Percentiles rank a stretch among this genome's conserved stretches.
phyloP scores from a whole-genome alignment of 1,140 invertebrate species.

The Drosophila kanapiae region DNA sequence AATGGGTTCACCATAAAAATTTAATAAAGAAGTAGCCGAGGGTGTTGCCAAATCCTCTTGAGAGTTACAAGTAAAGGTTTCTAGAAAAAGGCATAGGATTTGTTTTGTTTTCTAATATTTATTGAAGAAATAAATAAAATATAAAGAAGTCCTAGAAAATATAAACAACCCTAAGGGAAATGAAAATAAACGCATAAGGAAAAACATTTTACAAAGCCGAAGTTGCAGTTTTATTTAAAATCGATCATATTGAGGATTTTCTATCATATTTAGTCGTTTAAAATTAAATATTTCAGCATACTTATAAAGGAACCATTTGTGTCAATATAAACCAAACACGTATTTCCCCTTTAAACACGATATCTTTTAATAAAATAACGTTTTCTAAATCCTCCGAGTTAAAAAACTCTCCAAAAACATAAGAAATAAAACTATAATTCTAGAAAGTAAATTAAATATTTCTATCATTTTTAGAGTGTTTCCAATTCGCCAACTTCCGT shows the following conservation, averaged over 20 bases:
- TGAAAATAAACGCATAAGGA: neutral
- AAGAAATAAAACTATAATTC: no score
- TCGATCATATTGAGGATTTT: no score
- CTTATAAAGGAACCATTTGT: no score
- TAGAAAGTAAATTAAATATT: no score
- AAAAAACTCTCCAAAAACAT: no score
- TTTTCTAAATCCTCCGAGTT: no score
- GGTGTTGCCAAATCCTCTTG: constrained; percentile 7
- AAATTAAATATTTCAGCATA: no score
- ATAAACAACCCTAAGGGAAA: neutral
- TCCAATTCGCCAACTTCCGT: constrained; percentile 21
- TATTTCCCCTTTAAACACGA: no score
- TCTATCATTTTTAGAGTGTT: constrained; percentile 21
- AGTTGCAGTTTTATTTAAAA: no score
- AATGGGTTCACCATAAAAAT: constrained; percentile 13
- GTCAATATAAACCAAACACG: no score
- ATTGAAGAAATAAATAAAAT: constrained; percentile 8
- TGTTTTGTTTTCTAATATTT: neutral
- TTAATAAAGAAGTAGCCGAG: constrained; percentile 7
- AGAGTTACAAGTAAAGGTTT: neutral
- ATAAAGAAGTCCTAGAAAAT: neutral
- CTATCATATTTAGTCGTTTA: no score
- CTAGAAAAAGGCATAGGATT: neutral
- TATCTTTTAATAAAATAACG: no score
- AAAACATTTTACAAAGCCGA: neutral